phyloP scores from a whole-genome alignment of 2,888 invertebrate species.

The Acanthopleura granulata region DNA sequence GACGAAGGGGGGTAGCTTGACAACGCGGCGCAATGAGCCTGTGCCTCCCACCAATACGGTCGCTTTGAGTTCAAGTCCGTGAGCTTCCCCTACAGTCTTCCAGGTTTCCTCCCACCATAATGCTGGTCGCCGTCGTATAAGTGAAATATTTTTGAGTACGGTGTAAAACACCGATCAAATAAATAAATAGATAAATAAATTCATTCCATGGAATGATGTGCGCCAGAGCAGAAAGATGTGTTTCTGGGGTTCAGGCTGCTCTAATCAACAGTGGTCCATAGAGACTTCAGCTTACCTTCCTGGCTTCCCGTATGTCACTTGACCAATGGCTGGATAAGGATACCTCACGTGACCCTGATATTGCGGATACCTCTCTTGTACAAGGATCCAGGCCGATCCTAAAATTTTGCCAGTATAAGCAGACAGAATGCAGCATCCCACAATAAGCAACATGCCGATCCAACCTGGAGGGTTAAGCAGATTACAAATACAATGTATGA shows the following conservation, averaged over 20 bases:
- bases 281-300: conserved; percentile 55
- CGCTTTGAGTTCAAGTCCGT: too few species aligned
- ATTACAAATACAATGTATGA: too few species aligned
- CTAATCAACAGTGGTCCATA: not conserved
- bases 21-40: too few species aligned
- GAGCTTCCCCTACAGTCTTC: too few species aligned
- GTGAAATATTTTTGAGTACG: too few species aligned
- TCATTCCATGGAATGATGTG: too few species aligned
- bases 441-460: conserved; percentile 76
- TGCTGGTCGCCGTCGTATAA: too few species aligned
- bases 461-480: conserved; percentile 73
- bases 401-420: conserved; percentile 86
- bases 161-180: too few species aligned
- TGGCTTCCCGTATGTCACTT: conserved; percentile 79
- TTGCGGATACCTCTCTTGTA: conserved; percentile 78
- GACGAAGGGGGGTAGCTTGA: too few species aligned
- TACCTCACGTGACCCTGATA: conserved; percentile 75
- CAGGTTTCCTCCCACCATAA: too few species aligned
- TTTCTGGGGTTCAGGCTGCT: not conserved
- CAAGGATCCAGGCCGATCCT: conserved; percentile 86
- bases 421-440: conserved; percentile 76
- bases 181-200: too few species aligned
- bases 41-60: too few species aligned
- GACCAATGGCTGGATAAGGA: conserved; percentile 87
- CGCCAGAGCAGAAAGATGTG: conserved; percentile 18